A percentile compares a stretch with the other conserved stretches of the same genome.
Conservation (phyloP, 2,888 invertebrate species). For the Macrosiphum euphorbiae region DNA sequence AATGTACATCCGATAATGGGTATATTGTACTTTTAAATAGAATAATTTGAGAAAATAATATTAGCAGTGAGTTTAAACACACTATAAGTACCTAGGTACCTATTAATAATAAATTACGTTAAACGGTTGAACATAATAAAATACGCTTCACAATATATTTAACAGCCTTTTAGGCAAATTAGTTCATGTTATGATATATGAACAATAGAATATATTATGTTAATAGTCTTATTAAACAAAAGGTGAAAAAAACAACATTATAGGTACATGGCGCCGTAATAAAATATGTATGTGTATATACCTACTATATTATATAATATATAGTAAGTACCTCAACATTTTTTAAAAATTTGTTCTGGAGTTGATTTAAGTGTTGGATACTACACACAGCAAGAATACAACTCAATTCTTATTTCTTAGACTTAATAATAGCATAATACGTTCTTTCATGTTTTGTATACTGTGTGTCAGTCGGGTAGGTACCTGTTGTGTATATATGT, state of each 20-base stretch:
- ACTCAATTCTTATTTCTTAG: neutral
- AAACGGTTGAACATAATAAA: neutral
- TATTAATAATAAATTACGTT: slow-evolving; percentile 3
- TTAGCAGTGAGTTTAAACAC: neutral
- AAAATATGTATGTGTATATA: neutral
- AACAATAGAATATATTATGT: neutral
- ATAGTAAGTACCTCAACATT: neutral
- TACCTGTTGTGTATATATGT: neutral
- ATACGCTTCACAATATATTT: neutral
- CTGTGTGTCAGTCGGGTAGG: neutral
- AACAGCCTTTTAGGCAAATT: neutral
- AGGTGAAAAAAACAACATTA: neutral
- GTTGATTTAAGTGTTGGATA: neutral
- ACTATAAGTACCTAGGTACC: neutral
- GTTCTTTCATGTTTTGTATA: neutral
- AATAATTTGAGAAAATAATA: neutral
- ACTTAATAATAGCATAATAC: neutral
- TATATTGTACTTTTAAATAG: neutral
- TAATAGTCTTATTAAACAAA: neutral
- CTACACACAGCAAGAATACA: neutral
- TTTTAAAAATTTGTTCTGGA: neutral
- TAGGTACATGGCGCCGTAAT: neutral
- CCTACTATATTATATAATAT: neutral
- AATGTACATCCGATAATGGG: neutral
- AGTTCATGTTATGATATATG: neutral